Percentiles rank a stretch among this genome's conserved stretches.
phyloP scores from a whole-genome alignment of 1,140 invertebrate species.

The Rhopalosiphum padi region DNA sequence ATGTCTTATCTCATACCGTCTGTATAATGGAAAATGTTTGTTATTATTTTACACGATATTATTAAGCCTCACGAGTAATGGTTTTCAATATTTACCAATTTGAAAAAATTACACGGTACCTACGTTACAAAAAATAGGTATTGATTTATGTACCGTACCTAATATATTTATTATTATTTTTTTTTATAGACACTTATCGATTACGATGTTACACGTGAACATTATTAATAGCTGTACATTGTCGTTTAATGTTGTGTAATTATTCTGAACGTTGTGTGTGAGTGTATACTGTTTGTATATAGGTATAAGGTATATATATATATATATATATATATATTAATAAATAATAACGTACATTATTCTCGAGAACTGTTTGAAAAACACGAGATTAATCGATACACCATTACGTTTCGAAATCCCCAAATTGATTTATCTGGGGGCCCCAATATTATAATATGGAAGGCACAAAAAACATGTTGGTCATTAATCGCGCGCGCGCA shows the following conservation, averaged over 20 bases:
- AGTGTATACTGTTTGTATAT: not conserved
- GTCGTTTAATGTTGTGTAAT: conserved; percentile 12
- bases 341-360: conserved; percentile 6
- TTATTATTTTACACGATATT: not conserved
- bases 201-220: conserved; percentile 9
- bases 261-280: not conserved
- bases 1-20: not conserved
- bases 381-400: conserved; percentile 11
- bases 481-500: not conserved
- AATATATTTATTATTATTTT: not conserved
- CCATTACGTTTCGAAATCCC: conserved; percentile 34
- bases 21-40: not conserved
- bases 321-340: not conserved
- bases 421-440: conserved; percentile 36
- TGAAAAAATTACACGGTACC: not conserved
- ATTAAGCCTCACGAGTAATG: not conserved
- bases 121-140: not conserved
- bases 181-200: conserved; percentile 3
- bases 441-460: not conserved
- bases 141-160: not conserved
- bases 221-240: conserved; percentile 6
- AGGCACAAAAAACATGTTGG: conserved; percentile 3
- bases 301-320: no score
- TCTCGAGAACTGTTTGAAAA: not conserved
- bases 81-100: conserved; percentile 4